Base-by-base conservation (phyloP, 1,140 invertebrate species). In the Trichomalopsis sarcophagae region DNA sequence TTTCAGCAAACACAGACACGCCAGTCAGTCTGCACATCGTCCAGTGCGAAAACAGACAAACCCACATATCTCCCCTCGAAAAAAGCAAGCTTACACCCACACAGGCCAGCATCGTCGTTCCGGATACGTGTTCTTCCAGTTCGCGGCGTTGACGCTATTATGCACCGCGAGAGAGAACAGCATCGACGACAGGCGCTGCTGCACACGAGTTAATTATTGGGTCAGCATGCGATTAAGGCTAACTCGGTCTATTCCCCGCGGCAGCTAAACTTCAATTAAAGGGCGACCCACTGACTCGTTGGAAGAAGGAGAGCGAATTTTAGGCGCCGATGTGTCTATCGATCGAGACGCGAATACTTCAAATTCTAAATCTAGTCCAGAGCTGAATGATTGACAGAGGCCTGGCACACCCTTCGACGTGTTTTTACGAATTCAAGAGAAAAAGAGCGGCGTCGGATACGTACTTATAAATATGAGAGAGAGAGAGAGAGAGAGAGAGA, bases 261-360 rank as follows among this genome's bases (percentile, higher is more conserved):
- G 3, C 5, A 44, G 36, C 33, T 75, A 40, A 62, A 21, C 30
- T 75, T 75, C 73, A 40, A 75, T 75, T 75, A 75, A 75, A 75
- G 73, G 73, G 73, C 73, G 73, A 75, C 73, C 73, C 73, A 75
- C 73, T 75, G 30, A 40, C 33, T 71, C 69, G 69, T 71, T 71
- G 23, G 14, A 7, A 0, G 11, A 71, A 4, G 23, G 23, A 71
- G n/a, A 33, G 33, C 69, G 17, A 66, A 66, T 66, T 66, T 44
- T 44, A 44, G 10, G 40, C 40, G 33, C 33, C 33, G 33, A 36
- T 36, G 5, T 36, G 33, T 36, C 33, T 36, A 36, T 36, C 5
- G 33, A 36, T 36, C 33, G 33, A 1, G 13, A 5, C 17, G 5
- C 17, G 14, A 21, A 55, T 55, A 2, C 17, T 55, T 21, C 13